phyloP scores from a whole-genome alignment of 1,140 invertebrate genomes.

The Ips nitidus region DNA sequence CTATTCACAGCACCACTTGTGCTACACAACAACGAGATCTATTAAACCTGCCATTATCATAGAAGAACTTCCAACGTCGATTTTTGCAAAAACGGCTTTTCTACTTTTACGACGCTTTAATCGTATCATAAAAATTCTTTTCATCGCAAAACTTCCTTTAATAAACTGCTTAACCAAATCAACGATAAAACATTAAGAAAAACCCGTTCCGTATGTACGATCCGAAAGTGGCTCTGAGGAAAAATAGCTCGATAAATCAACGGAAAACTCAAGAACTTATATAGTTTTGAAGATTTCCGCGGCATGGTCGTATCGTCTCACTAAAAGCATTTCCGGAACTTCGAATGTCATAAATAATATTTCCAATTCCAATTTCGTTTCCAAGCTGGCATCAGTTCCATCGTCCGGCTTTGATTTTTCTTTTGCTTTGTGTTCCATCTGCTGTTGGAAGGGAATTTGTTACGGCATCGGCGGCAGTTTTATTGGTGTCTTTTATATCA shows the following conservation, averaged over 20 bases:
- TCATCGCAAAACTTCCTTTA: neutral
- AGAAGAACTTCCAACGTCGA: conserved; percentile 10
- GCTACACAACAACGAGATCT: neutral
- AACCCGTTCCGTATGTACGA: neutral
- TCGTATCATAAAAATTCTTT: conserved; percentile 14
- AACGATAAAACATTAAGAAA: neutral
- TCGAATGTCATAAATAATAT: conserved; percentile 31
- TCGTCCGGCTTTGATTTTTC: conserved; percentile 22
- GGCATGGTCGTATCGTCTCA: neutral
- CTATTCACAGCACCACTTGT: neutral
- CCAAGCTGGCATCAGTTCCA: conserved; percentile 13
- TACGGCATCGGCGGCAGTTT: neutral
- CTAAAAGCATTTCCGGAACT: conserved; percentile 15
- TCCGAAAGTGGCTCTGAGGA: neutral
- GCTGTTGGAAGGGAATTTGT: conserved; percentile 11
- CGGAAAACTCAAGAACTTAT: conserved; percentile 22
- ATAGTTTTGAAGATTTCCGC: conserved; percentile 26
- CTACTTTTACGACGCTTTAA: conserved; percentile 3
- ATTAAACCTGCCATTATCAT: conserved; percentile 16
- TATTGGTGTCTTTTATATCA: conserved; percentile 7
- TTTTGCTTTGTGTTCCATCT: conserved; percentile 15
- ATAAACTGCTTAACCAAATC: neutral
- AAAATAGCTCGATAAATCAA: conserved; percentile 26
- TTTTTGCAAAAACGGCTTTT: conserved; percentile 13
- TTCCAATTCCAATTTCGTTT: conserved; percentile 30